phyloP scores from a whole-genome alignment of 2,888 invertebrate species.

The Campoplex nolae region DNA sequence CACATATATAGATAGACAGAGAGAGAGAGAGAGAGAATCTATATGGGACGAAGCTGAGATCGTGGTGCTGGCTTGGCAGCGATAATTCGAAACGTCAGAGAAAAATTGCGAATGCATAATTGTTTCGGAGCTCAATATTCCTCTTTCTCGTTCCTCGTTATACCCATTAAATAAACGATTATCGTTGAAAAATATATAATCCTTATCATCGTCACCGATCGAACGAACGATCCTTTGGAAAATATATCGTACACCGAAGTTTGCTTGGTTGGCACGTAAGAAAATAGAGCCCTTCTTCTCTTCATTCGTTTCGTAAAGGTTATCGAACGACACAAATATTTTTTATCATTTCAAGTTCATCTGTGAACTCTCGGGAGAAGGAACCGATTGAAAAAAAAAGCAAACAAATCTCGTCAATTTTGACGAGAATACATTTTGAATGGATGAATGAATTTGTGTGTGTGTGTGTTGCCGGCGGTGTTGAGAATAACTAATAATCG shows the following conservation, averaged over 20 bases:
- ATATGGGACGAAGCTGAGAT: neutral
- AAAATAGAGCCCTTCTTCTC: neutral
- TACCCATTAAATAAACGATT: slow-evolving; percentile 9
- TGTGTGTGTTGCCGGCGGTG: too few relatives aligned
- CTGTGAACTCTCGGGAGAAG: too few relatives aligned
- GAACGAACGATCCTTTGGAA: neutral
- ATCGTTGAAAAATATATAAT: neutral
- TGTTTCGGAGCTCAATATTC: slow-evolving; percentile 28
- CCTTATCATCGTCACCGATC: neutral
- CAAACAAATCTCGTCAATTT: too few relatives aligned
- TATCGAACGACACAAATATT: neutral
- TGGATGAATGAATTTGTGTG: too few relatives aligned
- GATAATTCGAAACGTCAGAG: slow-evolving; percentile 39
- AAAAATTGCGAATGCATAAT: slow-evolving; percentile 33
- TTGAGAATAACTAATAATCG: too few relatives aligned
- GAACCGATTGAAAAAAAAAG: too few relatives aligned
- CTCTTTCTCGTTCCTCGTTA: neutral
- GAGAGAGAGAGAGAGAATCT: neutral
- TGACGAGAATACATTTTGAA: too few relatives aligned
- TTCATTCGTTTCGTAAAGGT: neutral
- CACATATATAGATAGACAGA: neutral
- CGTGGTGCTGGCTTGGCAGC: neutral
- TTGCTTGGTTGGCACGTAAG: neutral
- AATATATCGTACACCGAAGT: neutral
- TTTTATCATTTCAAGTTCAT: neutral